Base-by-base conservation (phyloP, 2,888 invertebrate genomes). In the Caradrina clavipalpis region DNA sequence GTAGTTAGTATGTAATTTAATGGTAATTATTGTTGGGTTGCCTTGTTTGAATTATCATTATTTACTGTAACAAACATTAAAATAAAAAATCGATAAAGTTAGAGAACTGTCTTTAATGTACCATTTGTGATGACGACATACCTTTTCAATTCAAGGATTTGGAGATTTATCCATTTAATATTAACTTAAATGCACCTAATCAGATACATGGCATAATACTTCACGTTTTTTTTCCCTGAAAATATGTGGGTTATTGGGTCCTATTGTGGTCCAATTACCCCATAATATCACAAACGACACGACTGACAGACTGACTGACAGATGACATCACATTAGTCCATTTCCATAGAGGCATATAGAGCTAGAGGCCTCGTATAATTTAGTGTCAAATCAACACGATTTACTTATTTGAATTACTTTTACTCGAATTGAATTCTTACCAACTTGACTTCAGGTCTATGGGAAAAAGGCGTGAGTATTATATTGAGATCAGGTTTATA, bases 41-140 rank as follows among this genome's bases (percentile, higher is more conserved):
- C 67, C 31, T 39, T 54, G 68, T 42, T 53, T 58, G 31, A 2
- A 54, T n/a, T n/a, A n/a, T n/a, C n/a, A n/a, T n/a, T n/a, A 19
- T 45, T 22, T 7, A 75, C 75, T 72, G 72, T 19, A 75, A 72
- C 75, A 72, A 67, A 75, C 3, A 35, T 35, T 22, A 26, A 3
- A 1, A 17, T 45, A 54, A 50, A 56, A 58, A 74, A 39, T 58
- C 75, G 47, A 66, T 66, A 51, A 21, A 47, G 53, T 47, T 19
- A 39, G 0, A 39, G 22, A 17, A 49, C 8, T 51, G 0, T 45
- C 6, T 7, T 10, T 17, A 66, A 31, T 54, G 22, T 45, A 45
- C 5, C 4, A 45, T 45, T 45, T 45, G 4, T 17, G 21, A 58
- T 42, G 62, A 86, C 74, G 53, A 47, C 57, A 72, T 65, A 76